These are phyloP conservation scores for Tachyglossus aculeatus DNA, from an alignment of 2,797 vertebrate genomes.

Conservation along the genomic window DNA sequence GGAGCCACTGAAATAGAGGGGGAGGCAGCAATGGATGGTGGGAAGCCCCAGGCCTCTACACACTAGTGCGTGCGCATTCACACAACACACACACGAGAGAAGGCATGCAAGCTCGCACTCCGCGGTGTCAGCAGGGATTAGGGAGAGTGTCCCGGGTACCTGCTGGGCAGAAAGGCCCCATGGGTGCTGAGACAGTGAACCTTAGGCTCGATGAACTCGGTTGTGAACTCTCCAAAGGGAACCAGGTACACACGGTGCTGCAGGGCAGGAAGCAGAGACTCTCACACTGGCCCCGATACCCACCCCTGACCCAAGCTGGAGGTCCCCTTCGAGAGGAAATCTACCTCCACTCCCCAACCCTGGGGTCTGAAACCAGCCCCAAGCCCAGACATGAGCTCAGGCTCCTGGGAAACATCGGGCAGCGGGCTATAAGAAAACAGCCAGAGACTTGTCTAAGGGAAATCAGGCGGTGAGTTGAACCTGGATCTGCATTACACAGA, in stretches of 20 bases:
- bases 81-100: neutral
- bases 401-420: too few species aligned
- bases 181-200: conserved; percentile 87
- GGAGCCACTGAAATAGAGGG: conserved; percentile 74
- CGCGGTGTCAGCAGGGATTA: too few species aligned
- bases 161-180: conserved; percentile 84
- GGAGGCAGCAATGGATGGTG: rapidly evolving
- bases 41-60: rapidly evolving
- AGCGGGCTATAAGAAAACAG: too few species aligned
- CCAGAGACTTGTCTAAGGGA: too few species aligned
- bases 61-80: rapidly evolving
- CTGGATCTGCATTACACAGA: too few species aligned
- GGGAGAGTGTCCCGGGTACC: conserved; percentile 75
- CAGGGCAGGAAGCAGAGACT: rapidly evolving
- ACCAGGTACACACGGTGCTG: conserved; percentile 88
- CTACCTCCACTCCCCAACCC: too few species aligned
- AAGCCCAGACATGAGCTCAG: too few species aligned
- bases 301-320: too few species aligned
- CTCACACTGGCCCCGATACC: too few species aligned
- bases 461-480: too few species aligned
- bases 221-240: conserved; percentile 79
- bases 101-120: rapidly evolving
- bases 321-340: too few species aligned
- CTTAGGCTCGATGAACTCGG: conserved; percentile 84
- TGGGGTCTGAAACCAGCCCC: too few species aligned